Evolutionary conservation across 2,113 vertebrate species (phyloP), one percentile per base, ranked within the genome.

Genomic region (Climacteris rufus): DNA sequence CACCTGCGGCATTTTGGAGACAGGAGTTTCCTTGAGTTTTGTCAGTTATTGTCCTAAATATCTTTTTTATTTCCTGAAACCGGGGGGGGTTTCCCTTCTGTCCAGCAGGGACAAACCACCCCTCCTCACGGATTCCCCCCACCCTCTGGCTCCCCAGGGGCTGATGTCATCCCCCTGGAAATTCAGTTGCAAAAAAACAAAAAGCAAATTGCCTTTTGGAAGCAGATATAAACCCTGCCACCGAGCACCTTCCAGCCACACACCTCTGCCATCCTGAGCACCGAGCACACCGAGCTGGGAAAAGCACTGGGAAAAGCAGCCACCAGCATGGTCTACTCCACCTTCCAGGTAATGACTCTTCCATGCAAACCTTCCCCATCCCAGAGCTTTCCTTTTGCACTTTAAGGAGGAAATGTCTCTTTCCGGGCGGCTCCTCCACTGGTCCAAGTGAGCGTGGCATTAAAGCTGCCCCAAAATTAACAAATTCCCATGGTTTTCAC

Each of bases 121-220:
- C 89, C 86, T 76, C 71, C 85, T 76, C 94, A 92, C 17, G 15
- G 44, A 40, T 63, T 95, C 61, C 94, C 89, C 97, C 89, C 94
- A 96, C 94, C 96, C 96, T 94, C 88, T 61, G 69, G 0, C 25
- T 94, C 87, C 80, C 91, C 75, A 22, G 91, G 53, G 95, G 80
- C 93, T 96, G 97, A 97, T 96, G 96, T 96, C 96, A 97, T 94
- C 85, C 57, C 89, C 57, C 72, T 96, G 96, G 92, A 96, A 94
- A 94, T 92, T 45, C 60, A 53, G 65, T 61, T 78, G 87, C 59
- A 93, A 86, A 82, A 87, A 87, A 93, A 82, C 75, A 94, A 83
- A 80, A 81, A 95, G 94, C 80, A 92, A 95, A 89, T 93, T 92
- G 96, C 96, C 89, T 95, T 95, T 82, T 79, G 68, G 90, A 87